Conservation (phyloP, 2,797 vertebrate species). For the Rhinella marina region DNA sequence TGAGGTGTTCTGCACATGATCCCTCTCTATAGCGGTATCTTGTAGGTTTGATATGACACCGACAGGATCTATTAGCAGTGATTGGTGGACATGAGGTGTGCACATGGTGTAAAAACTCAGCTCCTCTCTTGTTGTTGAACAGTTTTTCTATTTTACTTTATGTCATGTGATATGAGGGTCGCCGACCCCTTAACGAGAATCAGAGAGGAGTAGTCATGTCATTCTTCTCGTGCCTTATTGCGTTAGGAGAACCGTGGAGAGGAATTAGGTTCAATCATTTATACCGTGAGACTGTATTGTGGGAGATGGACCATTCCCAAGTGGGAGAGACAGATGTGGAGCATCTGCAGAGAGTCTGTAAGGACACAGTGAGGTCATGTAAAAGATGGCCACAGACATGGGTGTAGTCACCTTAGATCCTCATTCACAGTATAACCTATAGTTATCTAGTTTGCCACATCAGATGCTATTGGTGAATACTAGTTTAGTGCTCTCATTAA, state of each 20-base stretch:
- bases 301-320: conserved; percentile 12
- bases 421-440: too few relatives aligned
- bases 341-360: conserved; percentile 13
- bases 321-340: conserved; percentile 1
- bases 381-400: neutral
- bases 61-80: neutral
- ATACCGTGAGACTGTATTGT: too few relatives aligned
- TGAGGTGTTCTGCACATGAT: neutral
- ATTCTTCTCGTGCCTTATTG: neutral
- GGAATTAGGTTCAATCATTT: neutral
- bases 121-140: neutral
- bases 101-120: conserved; percentile 27
- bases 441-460: too few relatives aligned
- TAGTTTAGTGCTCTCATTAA: too few relatives aligned
- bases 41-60: neutral
- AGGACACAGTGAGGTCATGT: neutral
- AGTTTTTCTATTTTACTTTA: conserved; percentile 29
- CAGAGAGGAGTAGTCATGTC: conserved; percentile 37
- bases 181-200: conserved; percentile 49
- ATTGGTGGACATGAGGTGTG: conserved; percentile 17
- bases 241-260: conserved; percentile 25
- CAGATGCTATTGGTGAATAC: too few relatives aligned
- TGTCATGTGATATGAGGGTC: conserved; percentile 44
- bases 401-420: neutral
- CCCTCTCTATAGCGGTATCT: neutral